Evolutionary conservation across 1,140 invertebrate genomes (phyloP).

Genomic region (Aricia agestis): DNA sequence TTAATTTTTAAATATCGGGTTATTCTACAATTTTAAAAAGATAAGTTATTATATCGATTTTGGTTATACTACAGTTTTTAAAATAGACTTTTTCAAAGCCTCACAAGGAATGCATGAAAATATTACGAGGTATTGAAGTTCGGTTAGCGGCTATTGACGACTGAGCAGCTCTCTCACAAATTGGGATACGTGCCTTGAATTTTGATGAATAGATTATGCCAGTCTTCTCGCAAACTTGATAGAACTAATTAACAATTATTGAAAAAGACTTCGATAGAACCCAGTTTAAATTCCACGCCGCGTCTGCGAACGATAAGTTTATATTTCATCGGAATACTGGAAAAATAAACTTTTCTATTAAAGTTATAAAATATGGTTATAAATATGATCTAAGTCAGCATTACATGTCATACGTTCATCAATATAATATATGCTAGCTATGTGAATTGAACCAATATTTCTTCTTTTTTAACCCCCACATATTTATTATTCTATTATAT

Average conservation of each 20-base stretch:
- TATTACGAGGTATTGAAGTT: background rate
- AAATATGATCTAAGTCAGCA: no score
- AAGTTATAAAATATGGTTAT: no score
- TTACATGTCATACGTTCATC: no score
- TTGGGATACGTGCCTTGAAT: background rate
- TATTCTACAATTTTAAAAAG: no score
- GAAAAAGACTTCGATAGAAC: background rate
- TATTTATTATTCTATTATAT: no score
- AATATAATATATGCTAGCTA: no score
- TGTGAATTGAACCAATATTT: no score
- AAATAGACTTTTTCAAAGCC: background rate
- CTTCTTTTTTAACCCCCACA: no score
- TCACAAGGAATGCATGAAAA: background rate
- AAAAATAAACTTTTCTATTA: no score
- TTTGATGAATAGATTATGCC: background rate
- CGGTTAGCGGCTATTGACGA: background rate
- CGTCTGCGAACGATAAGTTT: background rate
- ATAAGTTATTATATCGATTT: background rate
- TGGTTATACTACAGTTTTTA: background rate
- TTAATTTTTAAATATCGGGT: no score
- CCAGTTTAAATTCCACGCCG: background rate
- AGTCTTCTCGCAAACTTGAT: background rate
- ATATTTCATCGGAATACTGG: background rate
- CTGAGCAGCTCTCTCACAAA: background rate
- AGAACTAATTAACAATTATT: slow-evolving; percentile 1